These are phyloP conservation scores for Cryptotermes secundus DNA, from an alignment of 1,140 invertebrate genomes.

Conservation along the genomic window DNA sequence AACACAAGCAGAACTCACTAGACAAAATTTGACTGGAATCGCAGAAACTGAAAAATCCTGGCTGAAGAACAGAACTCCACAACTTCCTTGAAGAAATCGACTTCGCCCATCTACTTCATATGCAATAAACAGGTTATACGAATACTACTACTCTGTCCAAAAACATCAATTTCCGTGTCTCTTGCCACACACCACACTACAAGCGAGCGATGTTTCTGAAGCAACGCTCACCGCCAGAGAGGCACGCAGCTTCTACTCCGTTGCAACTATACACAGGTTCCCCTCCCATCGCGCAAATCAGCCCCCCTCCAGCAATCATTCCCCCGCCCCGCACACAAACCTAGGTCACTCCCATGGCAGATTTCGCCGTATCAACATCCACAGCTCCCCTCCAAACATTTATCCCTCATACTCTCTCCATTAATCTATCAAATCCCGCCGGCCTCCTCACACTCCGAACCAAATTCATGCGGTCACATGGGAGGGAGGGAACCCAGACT, in stretches of 20 bases:
- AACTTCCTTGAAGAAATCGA: no score
- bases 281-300: background rate
- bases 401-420: no score
- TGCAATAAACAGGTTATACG: background rate
- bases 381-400: no score
- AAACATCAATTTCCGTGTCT: background rate
- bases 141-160: background rate
- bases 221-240: background rate
- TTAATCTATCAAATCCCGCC: background rate
- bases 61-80: no score
- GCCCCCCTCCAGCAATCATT: background rate
- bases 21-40: no score
- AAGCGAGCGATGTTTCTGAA: background rate
- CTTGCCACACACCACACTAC: background rate
- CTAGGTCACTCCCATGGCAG: background rate
- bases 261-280: background rate
- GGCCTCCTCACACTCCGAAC: background rate
- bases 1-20: background rate
- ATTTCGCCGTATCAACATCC: no score
- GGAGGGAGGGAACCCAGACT: background rate
- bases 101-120: background rate
- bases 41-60: no score
- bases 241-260: background rate
- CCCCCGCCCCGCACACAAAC: background rate
- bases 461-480: background rate